Evolutionary conservation across 2,888 invertebrate genomes (phyloP).

Genomic region (Acrobasis suavella): DNA sequence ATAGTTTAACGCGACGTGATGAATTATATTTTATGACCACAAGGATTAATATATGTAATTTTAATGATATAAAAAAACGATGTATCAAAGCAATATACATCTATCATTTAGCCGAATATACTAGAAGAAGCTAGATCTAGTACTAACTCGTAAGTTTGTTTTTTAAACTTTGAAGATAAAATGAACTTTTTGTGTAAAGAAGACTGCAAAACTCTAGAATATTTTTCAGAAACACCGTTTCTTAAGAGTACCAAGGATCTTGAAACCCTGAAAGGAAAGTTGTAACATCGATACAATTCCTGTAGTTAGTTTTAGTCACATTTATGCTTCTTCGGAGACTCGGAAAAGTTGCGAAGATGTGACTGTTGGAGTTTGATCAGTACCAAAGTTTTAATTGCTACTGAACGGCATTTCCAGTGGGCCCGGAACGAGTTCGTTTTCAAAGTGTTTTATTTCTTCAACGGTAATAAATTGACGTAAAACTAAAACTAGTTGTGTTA

Average conservation of each 20-base stretch:
- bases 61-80: no score
- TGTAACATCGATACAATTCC: constrained; percentile 44
- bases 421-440: constrained; percentile 49
- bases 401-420: constrained; percentile 66
- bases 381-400: constrained; percentile 76
- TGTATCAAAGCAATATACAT: no score
- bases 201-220: no score
- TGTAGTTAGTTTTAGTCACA: constrained; percentile 49
- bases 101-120: no score
- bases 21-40: no score
- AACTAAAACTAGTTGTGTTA: constrained; percentile 25
- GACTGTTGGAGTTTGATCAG: constrained; percentile 75
- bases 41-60: no score
- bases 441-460: constrained; percentile 58
- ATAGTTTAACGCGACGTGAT: no score
- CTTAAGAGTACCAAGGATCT: not conserved
- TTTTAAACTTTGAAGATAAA: no score
- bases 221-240: no score
- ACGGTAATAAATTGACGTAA: constrained; percentile 46
- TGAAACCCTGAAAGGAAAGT: constrained; percentile 36
- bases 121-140: no score
- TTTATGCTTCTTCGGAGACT: constrained; percentile 48
- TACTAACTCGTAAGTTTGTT: no score
- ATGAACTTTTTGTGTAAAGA: no score
- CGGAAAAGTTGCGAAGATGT: constrained; percentile 62